Conservation (phyloP, 2,113 vertebrate species). For the Phrynocephalus versicolor region DNA sequence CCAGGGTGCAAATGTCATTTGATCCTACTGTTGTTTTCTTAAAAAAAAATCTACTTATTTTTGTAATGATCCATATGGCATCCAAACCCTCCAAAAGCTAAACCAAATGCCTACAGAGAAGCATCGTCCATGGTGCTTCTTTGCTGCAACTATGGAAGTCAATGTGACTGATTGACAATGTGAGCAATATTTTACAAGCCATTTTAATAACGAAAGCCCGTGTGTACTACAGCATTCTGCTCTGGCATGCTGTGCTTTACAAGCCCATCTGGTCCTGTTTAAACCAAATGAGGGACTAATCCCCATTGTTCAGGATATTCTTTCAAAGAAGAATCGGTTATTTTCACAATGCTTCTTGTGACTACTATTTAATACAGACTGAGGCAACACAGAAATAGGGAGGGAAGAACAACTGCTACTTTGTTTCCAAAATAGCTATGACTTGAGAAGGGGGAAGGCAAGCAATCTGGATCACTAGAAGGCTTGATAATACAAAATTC, state of each 20-base stretch:
- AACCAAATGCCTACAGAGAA: neutral
- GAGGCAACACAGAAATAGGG: constrained; percentile 25
- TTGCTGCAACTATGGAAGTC: neutral
- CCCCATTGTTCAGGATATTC: neutral
- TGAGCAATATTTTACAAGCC: constrained; percentile 37
- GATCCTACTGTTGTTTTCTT: too few species aligned
- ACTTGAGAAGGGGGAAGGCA: neutral
- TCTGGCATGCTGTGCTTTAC: neutral
- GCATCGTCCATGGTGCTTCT: neutral
- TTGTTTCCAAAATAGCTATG: neutral
- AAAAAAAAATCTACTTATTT: neutral
- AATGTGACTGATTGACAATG: neutral
- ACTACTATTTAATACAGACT: constrained; percentile 19
- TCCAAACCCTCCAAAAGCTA: too few species aligned
- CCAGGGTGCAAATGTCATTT: too few species aligned
- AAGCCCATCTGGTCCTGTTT: constrained; percentile 4
- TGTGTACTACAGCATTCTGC: constrained; percentile 16
- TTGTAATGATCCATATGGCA: neutral
- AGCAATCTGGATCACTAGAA: neutral
- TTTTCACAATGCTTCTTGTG: constrained; percentile 36
- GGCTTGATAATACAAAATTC: neutral
- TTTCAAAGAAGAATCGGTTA: constrained; percentile 34
- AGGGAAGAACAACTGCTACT: constrained; percentile 28
- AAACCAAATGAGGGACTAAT: constrained; percentile 12
- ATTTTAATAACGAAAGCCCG: constrained; percentile 32